phyloP scores from a whole-genome alignment of 1,140 invertebrate genomes.

The Nebria ingens region DNA sequence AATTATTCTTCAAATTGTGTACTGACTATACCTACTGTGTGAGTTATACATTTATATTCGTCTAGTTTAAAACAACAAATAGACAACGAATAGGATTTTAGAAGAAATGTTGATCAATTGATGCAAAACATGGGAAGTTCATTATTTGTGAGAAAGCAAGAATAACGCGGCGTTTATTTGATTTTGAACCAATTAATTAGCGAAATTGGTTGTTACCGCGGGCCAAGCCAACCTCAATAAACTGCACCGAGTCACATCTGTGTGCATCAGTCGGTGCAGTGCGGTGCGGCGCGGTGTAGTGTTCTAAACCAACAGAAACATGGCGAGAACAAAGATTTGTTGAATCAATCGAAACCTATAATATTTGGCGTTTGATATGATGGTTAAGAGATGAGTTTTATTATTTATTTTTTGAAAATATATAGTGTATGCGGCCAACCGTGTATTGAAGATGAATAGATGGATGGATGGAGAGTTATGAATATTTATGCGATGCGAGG shows the following conservation, averaged over 20 bases:
- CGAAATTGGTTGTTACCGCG: not conserved
- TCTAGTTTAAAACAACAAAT: not conserved
- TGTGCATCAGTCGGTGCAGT: too few relatives aligned
- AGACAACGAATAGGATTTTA: not conserved
- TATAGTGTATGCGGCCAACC: too few relatives aligned
- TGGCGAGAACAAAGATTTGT: not conserved
- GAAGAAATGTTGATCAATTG: not conserved
- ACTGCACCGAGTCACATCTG: not conserved
- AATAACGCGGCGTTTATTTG: not conserved
- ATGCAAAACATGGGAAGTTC: not conserved
- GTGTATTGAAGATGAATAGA: too few relatives aligned
- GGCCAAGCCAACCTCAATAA: too few relatives aligned
- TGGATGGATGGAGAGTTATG: slow-evolving; percentile 6
- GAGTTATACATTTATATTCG: not conserved
- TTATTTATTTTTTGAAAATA: too few relatives aligned
- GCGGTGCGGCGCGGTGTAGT: too few relatives aligned
- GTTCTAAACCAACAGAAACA: too few relatives aligned
- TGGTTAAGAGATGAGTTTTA: too few relatives aligned
- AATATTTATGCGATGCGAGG: slow-evolving; percentile 4
- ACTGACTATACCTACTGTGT: too few relatives aligned
- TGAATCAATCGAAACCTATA: not conserved
- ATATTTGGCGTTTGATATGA: not conserved
- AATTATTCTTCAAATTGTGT: too few relatives aligned
- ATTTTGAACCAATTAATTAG: not conserved
- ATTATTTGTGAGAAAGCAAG: not conserved